Percentiles rank a stretch among this genome's conserved stretches.
Conservation (phyloP, 2,797 vertebrate genomes). For the Odontamblyopus lacepedii region DNA sequence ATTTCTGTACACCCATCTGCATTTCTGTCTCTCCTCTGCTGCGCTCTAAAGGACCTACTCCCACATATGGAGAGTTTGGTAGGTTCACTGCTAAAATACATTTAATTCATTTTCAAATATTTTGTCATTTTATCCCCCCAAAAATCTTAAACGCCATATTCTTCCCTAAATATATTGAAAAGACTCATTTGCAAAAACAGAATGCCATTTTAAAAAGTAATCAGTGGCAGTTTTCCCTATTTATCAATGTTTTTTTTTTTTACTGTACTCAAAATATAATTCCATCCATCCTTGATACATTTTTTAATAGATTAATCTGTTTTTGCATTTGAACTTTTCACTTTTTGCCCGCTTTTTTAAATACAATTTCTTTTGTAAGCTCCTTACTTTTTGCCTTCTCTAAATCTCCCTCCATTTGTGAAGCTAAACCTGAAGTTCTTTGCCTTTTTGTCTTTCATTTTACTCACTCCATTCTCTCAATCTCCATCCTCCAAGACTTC, state of each 20-base stretch:
- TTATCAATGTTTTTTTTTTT: too few relatives aligned
- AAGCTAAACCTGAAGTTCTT: not conserved
- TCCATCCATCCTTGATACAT: too few relatives aligned
- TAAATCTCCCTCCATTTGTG: not conserved
- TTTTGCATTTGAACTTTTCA: too few relatives aligned
- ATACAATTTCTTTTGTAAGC: not conserved
- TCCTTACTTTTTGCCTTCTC: not conserved
- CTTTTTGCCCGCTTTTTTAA: too few relatives aligned
- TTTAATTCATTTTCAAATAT: not conserved
- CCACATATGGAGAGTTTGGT: conserved; percentile 79
- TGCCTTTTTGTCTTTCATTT: conserved; percentile 13
- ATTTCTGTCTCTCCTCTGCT: conserved; percentile 51
- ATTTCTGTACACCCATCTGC: conserved; percentile 29
- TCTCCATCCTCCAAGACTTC: not conserved
- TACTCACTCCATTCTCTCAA: conserved; percentile 18
- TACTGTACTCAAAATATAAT: too few relatives aligned
- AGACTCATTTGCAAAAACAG: too few relatives aligned
- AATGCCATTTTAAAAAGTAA: too few relatives aligned
- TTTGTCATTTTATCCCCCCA: not conserved
- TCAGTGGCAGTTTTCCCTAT: too few relatives aligned
- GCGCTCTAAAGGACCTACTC: conserved; percentile 72
- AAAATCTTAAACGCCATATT: not conserved
- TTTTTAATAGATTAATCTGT: too few relatives aligned
- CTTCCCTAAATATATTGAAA: not conserved
- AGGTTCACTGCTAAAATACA: conserved; percentile 51